Evolutionary conservation across 2,113 vertebrate species (phyloP), one percentile per base, ranked within the genome.

Genomic region (Toxotes jaculatrix): DNA sequence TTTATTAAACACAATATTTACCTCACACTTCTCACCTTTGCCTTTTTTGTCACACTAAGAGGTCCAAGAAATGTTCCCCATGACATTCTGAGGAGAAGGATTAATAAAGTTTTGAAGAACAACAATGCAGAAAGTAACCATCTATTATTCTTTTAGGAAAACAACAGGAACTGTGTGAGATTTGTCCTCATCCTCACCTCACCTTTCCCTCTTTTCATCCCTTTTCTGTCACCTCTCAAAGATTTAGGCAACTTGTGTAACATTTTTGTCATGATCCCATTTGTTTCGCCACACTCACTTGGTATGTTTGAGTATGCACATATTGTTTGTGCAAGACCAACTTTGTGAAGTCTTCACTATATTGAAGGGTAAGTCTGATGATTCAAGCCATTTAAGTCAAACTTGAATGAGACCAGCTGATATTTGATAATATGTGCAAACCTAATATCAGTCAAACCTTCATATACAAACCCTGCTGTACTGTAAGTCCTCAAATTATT

Each of bases 1-100:
- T 96, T 97, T 96, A 97, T 98, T 98, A 98, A 99, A 98, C 96
- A 96, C 94, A 92, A 96, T 97, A 97, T 97, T 96, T 97, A 97
- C 97, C 97, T 98, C 96, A 96, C 69, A 84, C 31, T 82, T 56
- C 80, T 89, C 60, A 90, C 57, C 19, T 90, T 84, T 87, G 83
- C 53, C 73, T 83, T 83, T 85, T 82, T 90, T 83, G 60, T 90
- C 36, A 32, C 34, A 38, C 13, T 4, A 17, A 63, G 57, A 62
- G 32, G 14, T 57, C 4, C 34, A 49, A n/a, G n/a, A 80, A 34
- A 71, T 31, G 3, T 43, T 65, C 21, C 31, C 77, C 13, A 21
- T 4, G 0, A 51, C 1, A 43, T 49, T 57, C 5, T 6, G 2
- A 56, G n/a, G 36, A 61, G 0, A 57, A 9, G 13, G 5, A 57